Evolutionary conservation across 2,888 invertebrate genomes (phyloP).

Genomic region (Eremobia ochroleuca): DNA sequence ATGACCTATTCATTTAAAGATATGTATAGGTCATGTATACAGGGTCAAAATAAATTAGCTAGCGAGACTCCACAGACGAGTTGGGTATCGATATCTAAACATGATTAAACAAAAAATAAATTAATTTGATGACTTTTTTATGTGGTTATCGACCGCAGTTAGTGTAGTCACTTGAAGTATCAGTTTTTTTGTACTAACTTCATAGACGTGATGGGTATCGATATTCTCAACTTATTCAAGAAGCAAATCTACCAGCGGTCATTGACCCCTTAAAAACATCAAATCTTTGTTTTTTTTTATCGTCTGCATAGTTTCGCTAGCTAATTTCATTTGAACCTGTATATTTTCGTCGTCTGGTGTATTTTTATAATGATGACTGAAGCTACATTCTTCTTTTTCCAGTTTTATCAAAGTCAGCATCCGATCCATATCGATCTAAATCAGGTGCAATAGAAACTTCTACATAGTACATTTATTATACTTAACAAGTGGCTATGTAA

Average conservation of each 20-base stretch:
- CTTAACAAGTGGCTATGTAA: constrained; percentile 3
- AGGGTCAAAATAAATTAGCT: no score
- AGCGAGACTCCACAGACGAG: no score
- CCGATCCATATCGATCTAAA: not conserved
- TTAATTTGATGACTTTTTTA: no score
- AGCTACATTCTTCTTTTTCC: not conserved
- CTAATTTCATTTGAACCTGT: not conserved
- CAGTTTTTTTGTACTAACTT: no score
- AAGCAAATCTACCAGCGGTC: not conserved
- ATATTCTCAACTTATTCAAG: not conserved
- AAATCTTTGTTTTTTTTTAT: not conserved
- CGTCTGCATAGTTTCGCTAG: not conserved
- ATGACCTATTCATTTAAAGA: not conserved
- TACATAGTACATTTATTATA: constrained; percentile 23
- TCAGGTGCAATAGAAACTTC: constrained; percentile 16
- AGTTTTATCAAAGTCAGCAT: not conserved
- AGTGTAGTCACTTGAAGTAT: no score
- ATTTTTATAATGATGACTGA: not conserved
- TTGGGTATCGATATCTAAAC: no score
- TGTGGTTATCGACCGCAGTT: no score
- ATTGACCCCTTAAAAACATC: not conserved
- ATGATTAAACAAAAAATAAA: no score
- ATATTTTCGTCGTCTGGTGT: not conserved
- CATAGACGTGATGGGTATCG: no score
- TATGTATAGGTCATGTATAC: no score